Conservation (phyloP, 2,888 invertebrate genomes). For the Lasiommata megera region DNA sequence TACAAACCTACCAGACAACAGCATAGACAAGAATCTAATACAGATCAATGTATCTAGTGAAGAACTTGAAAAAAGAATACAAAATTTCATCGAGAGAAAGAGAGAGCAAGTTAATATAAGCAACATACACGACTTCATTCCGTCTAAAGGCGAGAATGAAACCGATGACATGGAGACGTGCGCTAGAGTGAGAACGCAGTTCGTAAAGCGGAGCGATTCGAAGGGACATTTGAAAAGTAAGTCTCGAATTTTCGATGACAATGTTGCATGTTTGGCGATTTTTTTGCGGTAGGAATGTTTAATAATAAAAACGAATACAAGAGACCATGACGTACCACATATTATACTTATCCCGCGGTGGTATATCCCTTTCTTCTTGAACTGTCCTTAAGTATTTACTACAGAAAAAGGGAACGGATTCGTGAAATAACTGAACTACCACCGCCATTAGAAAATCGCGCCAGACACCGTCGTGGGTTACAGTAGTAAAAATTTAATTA, state of each 20-base stretch:
- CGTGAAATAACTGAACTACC: no score
- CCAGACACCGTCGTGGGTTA: no score
- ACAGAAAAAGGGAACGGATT: no score
- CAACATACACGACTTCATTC: slow-evolving; percentile 89
- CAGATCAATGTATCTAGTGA: slow-evolving; percentile 86
- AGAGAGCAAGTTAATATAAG: slow-evolving; percentile 85
- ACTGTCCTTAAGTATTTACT: no score
- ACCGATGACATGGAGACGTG: slow-evolving; percentile 82
- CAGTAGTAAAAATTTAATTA: no score
- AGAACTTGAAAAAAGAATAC: slow-evolving; percentile 86
- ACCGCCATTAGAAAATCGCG: no score
- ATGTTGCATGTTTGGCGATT: no score
- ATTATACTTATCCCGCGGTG: no score
- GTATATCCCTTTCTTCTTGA: no score
- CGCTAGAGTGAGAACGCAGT: slow-evolving; percentile 88
- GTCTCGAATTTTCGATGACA: slow-evolving; percentile 28
- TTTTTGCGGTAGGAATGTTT: no score
- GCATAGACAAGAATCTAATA: slow-evolving; percentile 69
- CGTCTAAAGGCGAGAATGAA: slow-evolving; percentile 46
- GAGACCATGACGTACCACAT: no score
- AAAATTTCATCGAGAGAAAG: slow-evolving; percentile 88
- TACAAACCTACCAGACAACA: slow-evolving; percentile 21
- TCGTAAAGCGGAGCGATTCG: slow-evolving; percentile 86
- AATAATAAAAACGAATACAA: no score
- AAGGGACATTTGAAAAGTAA: slow-evolving; percentile 91